Evolutionary conservation across 1,140 invertebrate genomes (phyloP).

Genomic region (Papilio aristodemus): DNA sequence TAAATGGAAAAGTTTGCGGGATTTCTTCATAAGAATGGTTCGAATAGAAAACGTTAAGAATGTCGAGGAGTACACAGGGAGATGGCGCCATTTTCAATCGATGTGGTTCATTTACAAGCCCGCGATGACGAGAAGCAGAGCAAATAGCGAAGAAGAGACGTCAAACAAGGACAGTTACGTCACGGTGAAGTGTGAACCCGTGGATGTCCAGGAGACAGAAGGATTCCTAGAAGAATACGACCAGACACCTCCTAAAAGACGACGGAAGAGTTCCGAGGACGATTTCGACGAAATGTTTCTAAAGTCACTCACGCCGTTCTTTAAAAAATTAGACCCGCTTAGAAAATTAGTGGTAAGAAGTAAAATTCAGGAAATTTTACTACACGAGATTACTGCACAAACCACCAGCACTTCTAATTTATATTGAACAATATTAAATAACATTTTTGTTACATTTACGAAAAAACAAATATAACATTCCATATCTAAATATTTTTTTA

Average conservation of each 20-base stretch:
- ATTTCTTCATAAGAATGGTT: constrained; percentile 49
- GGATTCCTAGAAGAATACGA: constrained; percentile 15
- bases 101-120: constrained; percentile 45
- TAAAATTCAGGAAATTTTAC: constrained; percentile 59
- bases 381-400: constrained; percentile 51
- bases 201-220: neutral
- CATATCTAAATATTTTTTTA: no score
- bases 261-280: constrained; percentile 39
- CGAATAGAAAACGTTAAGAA: constrained; percentile 39
- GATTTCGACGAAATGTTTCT: constrained; percentile 62
- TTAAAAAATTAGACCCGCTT: constrained; percentile 49
- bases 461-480: no score
- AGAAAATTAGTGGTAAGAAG: constrained; percentile 55
- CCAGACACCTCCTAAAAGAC: constrained; percentile 19
- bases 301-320: constrained; percentile 56
- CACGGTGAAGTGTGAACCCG: constrained; percentile 35
- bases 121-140: neutral
- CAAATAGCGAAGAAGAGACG: neutral
- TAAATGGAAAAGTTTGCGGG: constrained; percentile 61
- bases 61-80: constrained; percentile 43
- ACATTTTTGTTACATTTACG: neutral
- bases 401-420: neutral
- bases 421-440: neutral
- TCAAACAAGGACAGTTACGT: neutral
- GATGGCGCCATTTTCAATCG: constrained; percentile 51